Evolutionary conservation across 2,113 vertebrate species (phyloP), one percentile per base, ranked within the genome.

Genomic region (Mellivora capensis): DNA sequence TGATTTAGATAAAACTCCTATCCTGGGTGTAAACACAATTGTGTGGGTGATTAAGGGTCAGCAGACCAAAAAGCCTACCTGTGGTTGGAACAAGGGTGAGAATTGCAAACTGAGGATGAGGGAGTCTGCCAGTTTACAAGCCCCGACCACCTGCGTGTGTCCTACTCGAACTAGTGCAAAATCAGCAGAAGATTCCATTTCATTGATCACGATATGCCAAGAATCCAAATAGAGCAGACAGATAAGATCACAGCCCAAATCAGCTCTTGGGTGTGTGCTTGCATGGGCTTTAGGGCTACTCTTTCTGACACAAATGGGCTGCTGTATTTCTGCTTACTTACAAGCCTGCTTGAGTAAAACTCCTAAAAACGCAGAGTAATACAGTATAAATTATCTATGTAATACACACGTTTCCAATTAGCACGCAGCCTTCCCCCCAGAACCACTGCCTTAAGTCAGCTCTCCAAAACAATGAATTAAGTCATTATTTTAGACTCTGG

Each of bases 1-100:
- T 95, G 47, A 95, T 98, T 98, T 98, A 98, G 97, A 98, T 97
- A 95, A 98, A 98, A 98, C 3, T 8, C 87, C 93, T 96, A 94
- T 83, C 90, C 93, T 0, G 0, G 95, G 76, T 77, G 49, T 0
- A 80, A 97, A 98, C 86, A 93, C 77, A 96, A 85, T 83, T 97
- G 97, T 84, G 96, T 94, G 82, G 52, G 64, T 93, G 97, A 80
- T 49, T 79, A 94, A 52, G 71, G 95, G 31, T 95, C 81, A 85
- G 71, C 42, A 44, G 44, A 85, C 61, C 74, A 61, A 76, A 94
- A 96, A 3, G 13, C 31, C 82, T 90, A 54, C 81, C 95, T 88
- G 29, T n/a, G 71, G n/a, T 39, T 47, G 14, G 31, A 61, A 39
- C 49, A 85, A 74, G 71, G 96, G 79, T 87, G 20, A 8, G 47